phyloP scores from a whole-genome alignment of 2,888 invertebrate genomes.

The Dicycla oo region DNA sequence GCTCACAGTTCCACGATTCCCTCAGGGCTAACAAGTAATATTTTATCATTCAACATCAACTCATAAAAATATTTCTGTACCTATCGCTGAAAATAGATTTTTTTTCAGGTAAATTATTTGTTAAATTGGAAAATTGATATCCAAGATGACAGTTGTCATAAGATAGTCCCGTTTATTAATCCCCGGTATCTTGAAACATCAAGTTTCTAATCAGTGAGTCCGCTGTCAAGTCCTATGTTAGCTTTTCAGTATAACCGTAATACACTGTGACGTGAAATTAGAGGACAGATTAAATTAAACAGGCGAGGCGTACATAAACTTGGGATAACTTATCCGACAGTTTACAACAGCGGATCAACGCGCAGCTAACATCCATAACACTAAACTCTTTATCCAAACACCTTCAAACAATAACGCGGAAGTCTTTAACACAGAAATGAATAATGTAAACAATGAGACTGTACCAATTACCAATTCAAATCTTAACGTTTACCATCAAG shows the following conservation, averaged over 20 bases:
- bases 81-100: not conserved
- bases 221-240: constrained; percentile 17
- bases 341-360: constrained; percentile 31
- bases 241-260: constrained; percentile 12
- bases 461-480: constrained; percentile 65
- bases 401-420: constrained; percentile 51
- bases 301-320: constrained; percentile 32
- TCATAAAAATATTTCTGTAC: constrained; percentile 12
- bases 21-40: constrained; percentile 2
- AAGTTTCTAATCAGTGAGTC: constrained; percentile 13
- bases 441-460: constrained; percentile 57
- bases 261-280: constrained; percentile 21
- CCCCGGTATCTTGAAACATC: not conserved
- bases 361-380: constrained; percentile 14
- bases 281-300: constrained; percentile 37
- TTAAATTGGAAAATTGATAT: constrained; percentile 6
- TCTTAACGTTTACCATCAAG: constrained; percentile 54
- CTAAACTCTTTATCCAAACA: constrained; percentile 50
- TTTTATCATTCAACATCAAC: constrained; percentile 8
- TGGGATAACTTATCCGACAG: constrained; percentile 22
- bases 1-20: not conserved
- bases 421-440: constrained; percentile 53
- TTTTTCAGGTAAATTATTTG: not conserved
- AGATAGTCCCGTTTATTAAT: not conserved
- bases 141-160: no score